These are phyloP conservation scores for Aphaenogaster ashmeadi DNA, from an alignment of 1,140 invertebrate species.

Conservation along the genomic window DNA sequence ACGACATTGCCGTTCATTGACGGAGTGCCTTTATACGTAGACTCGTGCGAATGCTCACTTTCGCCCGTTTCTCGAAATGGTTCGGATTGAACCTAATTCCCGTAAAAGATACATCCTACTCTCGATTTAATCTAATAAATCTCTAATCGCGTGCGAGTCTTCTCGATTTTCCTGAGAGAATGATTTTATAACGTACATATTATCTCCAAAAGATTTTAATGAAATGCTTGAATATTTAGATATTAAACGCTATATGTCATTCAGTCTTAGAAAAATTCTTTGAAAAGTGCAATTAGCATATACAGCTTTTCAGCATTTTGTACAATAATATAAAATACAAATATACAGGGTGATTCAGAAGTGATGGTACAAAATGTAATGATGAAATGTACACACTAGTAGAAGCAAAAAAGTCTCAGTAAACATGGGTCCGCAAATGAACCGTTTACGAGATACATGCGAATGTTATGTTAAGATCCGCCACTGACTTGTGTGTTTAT, in stretches of 20 bases:
- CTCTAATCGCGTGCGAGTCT: not conserved
- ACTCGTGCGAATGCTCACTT: not conserved
- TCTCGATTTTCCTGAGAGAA: not conserved
- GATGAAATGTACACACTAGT: no score
- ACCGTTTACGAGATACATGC: no score
- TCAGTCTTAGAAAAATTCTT: not conserved
- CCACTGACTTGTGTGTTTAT: no score
- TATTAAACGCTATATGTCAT: not conserved
- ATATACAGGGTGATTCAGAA: not conserved
- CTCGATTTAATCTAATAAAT: not conserved
- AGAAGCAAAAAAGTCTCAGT: no score
- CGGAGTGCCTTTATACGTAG: not conserved
- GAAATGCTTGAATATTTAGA: not conserved
- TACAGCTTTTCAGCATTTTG: not conserved
- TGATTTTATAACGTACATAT: not conserved
- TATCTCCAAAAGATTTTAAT: not conserved
- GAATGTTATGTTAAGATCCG: no score
- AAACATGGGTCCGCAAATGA: no score
- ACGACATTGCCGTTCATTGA: not conserved
- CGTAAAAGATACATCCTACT: not conserved
- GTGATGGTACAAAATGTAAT: no score
- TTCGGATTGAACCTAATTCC: not conserved
- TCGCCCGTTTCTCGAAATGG: not conserved
- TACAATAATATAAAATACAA: not conserved
- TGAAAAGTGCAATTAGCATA: not conserved